Percentiles rank a stretch among this genome's conserved stretches.
These are phyloP conservation scores for Phrixothrix hirtus DNA, from an alignment of 2,888 invertebrate genomes.

Conservation along the genomic window DNA sequence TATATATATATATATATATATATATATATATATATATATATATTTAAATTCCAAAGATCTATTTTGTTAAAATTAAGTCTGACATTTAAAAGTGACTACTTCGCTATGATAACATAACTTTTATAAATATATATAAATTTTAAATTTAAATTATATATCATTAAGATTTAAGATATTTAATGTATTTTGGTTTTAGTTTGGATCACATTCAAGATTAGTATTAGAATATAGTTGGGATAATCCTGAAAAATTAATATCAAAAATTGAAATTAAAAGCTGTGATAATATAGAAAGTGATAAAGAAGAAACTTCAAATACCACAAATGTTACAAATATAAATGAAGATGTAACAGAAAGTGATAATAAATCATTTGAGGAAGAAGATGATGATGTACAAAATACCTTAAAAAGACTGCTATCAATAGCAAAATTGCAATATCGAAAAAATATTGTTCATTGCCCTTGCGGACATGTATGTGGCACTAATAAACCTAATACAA, in stretches of 20 bases:
- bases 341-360: slow-evolving; percentile 13
- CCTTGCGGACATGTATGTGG: slow-evolving; percentile 63
- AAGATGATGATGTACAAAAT: slow-evolving; percentile 36
- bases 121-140: too few relatives aligned
- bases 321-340: neutral
- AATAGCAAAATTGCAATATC: slow-evolving; percentile 58
- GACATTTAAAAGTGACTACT: too few relatives aligned
- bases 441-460: slow-evolving; percentile 56
- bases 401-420: slow-evolving; percentile 62
- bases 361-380: slow-evolving; percentile 16
- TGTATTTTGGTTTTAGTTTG: slow-evolving; percentile 60
- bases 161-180: slow-evolving; percentile 3
- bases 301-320: neutral
- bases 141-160: too few relatives aligned
- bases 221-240: slow-evolving; percentile 79
- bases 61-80: too few relatives aligned
- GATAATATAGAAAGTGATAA: slow-evolving; percentile 1
- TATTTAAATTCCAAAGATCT: too few relatives aligned
- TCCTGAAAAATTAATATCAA: slow-evolving; percentile 35
- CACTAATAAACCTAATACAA: slow-evolving; percentile 22
- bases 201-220: slow-evolving; percentile 72
- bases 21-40: too few relatives aligned
- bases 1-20: too few relatives aligned
- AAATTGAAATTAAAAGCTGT: slow-evolving; percentile 11
- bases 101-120: too few relatives aligned